These are phyloP conservation scores for Criorhina ranunculi DNA, from an alignment of 2,888 invertebrate species.

Conservation along the genomic window DNA sequence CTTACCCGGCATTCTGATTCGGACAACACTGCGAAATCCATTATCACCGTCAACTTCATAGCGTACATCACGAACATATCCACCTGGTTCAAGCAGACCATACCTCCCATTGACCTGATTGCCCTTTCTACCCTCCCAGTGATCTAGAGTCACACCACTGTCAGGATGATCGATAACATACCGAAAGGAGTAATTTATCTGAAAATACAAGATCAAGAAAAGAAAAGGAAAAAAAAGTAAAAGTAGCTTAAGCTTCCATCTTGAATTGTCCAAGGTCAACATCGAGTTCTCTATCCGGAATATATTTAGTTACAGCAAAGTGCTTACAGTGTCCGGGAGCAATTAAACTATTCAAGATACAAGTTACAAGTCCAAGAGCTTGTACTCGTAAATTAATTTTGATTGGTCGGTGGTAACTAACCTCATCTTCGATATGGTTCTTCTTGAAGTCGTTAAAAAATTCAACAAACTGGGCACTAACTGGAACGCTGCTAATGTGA, in stretches of 20 bases:
- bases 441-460: conserved; percentile 81
- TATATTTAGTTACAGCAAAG: conserved; percentile 11
- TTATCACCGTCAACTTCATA: conserved; percentile 81
- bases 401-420: conserved; percentile 73
- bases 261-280: conserved; percentile 50
- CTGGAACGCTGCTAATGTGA: background rate
- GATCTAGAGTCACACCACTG: conserved; percentile 81
- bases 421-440: conserved; percentile 81
- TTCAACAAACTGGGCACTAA: conserved; percentile 79
- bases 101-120: conserved; percentile 80
- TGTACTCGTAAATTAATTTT: conserved; percentile 4
- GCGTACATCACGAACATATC: conserved; percentile 81
- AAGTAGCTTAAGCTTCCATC: conserved; percentile 21
- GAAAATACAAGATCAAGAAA: conserved; percentile 23
- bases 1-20: conserved; percentile 80
- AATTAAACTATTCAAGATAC: conserved; percentile 32
- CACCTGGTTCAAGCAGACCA: conserved; percentile 81
- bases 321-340: conserved; percentile 53
- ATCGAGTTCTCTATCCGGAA: conserved; percentile 18
- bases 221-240: conserved; percentile 57
- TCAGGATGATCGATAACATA: conserved; percentile 81
- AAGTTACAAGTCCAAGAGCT: conserved; percentile 12
- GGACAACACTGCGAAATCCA: conserved; percentile 81
- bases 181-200: conserved; percentile 81
- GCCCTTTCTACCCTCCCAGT: conserved; percentile 81